Percentiles rank a stretch among this genome's conserved stretches.
Evolutionary conservation across 1,140 invertebrate species (phyloP).

Genomic region (Aradophagus sp.): DNA sequence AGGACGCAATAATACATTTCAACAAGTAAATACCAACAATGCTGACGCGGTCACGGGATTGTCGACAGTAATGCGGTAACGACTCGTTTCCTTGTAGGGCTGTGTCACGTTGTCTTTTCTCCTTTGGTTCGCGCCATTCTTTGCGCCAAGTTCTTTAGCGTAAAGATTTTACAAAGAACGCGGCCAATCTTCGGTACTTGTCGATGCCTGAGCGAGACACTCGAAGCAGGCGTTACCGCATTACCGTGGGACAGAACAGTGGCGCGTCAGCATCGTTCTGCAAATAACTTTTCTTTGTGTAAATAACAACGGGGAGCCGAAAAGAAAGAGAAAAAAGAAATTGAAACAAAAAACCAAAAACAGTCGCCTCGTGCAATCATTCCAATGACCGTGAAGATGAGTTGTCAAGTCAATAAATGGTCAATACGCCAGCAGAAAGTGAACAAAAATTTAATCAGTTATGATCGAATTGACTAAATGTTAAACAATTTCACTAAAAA

Average conservation of each 20-base stretch:
- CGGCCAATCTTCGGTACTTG: conserved; percentile 38
- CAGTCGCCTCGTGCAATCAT: too few relatives aligned
- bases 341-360: too few relatives aligned
- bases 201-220: conserved; percentile 35
- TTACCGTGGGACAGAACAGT: conserved; percentile 60
- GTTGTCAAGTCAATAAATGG: too few relatives aligned
- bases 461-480: too few relatives aligned
- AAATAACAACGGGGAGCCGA: too few relatives aligned
- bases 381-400: too few relatives aligned
- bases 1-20: conserved; percentile 35
- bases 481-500: too few relatives aligned
- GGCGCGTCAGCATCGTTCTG: conserved; percentile 22
- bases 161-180: conserved; percentile 28
- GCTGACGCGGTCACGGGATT: conserved; percentile 22
- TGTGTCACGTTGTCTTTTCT: conserved; percentile 19
- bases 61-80: conserved; percentile 50
- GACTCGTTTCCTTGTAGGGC: conserved; percentile 57
- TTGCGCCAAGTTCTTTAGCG: conserved; percentile 5
- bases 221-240: conserved; percentile 60
- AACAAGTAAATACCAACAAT: conserved; percentile 48
- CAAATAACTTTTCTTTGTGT: too few relatives aligned
- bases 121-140: conserved; percentile 18
- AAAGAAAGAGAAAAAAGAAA: too few relatives aligned
- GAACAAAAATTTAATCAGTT: too few relatives aligned
- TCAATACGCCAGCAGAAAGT: too few relatives aligned